Evolutionary conservation across 2,888 invertebrate species (phyloP), one percentile per base, ranked within the genome.

Genomic region (Pristionchus maxplancki): DNA sequence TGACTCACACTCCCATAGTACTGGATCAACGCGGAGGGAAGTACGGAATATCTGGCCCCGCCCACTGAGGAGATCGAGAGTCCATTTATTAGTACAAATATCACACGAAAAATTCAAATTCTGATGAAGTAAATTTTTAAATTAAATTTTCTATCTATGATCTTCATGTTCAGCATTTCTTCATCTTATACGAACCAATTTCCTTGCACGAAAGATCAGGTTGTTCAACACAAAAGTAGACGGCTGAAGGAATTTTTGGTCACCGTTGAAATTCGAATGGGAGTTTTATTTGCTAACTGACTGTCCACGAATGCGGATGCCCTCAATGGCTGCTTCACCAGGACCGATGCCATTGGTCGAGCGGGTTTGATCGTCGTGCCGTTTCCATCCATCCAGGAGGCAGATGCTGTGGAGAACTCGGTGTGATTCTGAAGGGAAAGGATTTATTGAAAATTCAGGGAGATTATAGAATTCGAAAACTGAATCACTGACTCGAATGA

Each of bases 21-120:
- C 74, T 74, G 44, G 78, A 78, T 78, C 44, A 48, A n/a, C 78
- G 78, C 71, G 37, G 13, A n/a, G 71, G n/a, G 58, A 58, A 58
- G 71, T 37, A 37, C 20, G 37, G 24, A 37, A 37, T 71, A 37
- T 6, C 67, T 3, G 37, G 37, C 37, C 71, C 34, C 71, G 20
- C 71, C 71, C 71, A 37, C 37, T 71, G 1, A 6, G 11, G 11
- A 44, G 44, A 44, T 11, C 44, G 44, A 44, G 44, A 9, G 44
- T n/a, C 53, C 50, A 67, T 62, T 28, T n/a, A n/a, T 4, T 62
- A 2, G 31, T 64, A 11, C 1, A 71, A 64, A 64, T 1, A 64
- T 31, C 28, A 64, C n/a, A n/a, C n/a, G n/a, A n/a, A n/a, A n/a
- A n/a, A n/a, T 15, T 24, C 9, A 58, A 13, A 24, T 24, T 58